These are phyloP conservation scores for Oenanthe oenanthe DNA, from an alignment of 2,113 vertebrate species.

Conservation along the genomic window DNA sequence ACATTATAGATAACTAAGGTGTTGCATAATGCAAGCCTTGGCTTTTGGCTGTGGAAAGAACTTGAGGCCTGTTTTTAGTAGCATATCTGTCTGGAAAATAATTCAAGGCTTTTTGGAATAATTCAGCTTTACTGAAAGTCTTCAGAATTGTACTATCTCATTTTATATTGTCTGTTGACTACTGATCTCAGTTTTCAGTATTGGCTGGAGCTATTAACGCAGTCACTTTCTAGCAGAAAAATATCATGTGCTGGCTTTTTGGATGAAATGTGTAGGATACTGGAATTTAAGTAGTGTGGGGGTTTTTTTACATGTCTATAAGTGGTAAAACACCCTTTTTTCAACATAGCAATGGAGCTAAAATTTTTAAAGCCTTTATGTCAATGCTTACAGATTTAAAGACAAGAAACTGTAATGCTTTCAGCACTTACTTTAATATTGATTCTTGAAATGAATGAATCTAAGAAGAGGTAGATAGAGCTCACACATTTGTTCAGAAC, in stretches of 20 bases:
- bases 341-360: background rate
- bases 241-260: background rate
- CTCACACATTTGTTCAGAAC: background rate
- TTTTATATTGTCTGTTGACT: background rate
- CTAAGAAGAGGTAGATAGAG: background rate
- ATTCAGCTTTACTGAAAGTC: background rate
- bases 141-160: background rate
- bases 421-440: background rate
- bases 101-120: background rate
- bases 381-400: background rate
- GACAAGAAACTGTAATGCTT: background rate
- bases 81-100: background rate
- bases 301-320: background rate
- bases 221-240: background rate
- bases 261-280: background rate
- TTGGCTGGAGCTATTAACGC: background rate
- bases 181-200: background rate
- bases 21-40: constrained; percentile 18
- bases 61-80: background rate
- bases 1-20: constrained; percentile 11
- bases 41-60: background rate
- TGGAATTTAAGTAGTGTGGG: background rate
- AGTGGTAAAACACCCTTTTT: background rate
- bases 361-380: background rate
- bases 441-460: background rate